Conservation (phyloP, 2,888 invertebrate species). For the Trissolcus brochymenae region DNA sequence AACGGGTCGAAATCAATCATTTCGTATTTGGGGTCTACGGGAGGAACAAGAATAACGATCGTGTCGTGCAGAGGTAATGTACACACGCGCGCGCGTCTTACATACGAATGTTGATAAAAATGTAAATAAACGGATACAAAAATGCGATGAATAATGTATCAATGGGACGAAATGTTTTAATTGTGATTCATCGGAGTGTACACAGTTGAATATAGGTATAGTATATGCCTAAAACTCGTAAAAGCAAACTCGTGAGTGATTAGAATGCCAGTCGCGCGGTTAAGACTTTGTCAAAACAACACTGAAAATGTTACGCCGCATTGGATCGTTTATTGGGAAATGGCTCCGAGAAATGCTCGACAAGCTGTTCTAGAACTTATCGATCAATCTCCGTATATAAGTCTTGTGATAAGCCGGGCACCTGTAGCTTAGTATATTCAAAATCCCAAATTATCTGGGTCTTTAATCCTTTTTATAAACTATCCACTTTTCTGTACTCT, state of each 20-base stretch:
- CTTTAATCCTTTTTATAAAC: slow-evolving; percentile 42
- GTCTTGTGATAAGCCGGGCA: slow-evolving; percentile 48
- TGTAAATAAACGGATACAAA: slow-evolving; percentile 33
- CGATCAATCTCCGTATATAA: slow-evolving; percentile 53
- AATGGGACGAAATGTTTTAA: slow-evolving; percentile 48
- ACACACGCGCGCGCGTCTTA: slow-evolving; percentile 19
- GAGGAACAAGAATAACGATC: slow-evolving; percentile 47
- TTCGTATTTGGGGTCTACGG: slow-evolving; percentile 23
- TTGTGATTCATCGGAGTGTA: slow-evolving; percentile 44
- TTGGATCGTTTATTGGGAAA: slow-evolving; percentile 37
- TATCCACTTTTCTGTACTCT: slow-evolving; percentile 9
- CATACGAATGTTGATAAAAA: slow-evolving; percentile 46
- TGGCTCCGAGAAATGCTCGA: slow-evolving; percentile 30
- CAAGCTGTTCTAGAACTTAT: slow-evolving; percentile 39
- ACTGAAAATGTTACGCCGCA: slow-evolving; percentile 34
- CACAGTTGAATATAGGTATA: slow-evolving; percentile 3
- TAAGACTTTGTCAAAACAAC: slow-evolving; percentile 45
- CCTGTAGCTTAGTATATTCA: slow-evolving; percentile 53
- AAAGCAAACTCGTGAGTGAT: slow-evolving; percentile 31
- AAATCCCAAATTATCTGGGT: slow-evolving; percentile 23
- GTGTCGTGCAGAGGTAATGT: slow-evolving; percentile 43
- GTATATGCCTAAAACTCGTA: slow-evolving; percentile 31
- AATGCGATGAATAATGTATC: slow-evolving; percentile 48
- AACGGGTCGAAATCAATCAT: slow-evolving; percentile 36
- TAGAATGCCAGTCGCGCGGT: slow-evolving; percentile 48